phyloP scores from a whole-genome alignment of 2,888 invertebrate genomes.

The Pelosia muscerda region DNA sequence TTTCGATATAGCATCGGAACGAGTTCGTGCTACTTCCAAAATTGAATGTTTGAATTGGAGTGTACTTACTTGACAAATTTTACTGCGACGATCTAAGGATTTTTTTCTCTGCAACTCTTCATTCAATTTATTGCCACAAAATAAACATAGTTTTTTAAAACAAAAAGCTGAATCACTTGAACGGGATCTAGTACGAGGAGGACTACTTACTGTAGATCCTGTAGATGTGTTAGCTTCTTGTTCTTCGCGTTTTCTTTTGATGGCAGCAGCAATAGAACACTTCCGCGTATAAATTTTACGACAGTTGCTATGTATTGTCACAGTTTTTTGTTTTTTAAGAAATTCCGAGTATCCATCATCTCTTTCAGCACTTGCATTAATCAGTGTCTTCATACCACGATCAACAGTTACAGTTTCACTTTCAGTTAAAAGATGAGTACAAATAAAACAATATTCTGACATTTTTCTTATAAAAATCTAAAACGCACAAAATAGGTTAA shows the following conservation, averaged over 20 bases:
- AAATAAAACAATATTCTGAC: slow-evolving; percentile 53
- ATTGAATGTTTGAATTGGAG: slow-evolving; percentile 6
- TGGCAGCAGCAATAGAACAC: neutral
- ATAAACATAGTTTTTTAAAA: neutral
- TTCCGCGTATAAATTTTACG: neutral
- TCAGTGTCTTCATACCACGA: slow-evolving; percentile 31
- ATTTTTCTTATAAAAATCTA: slow-evolving; percentile 30
- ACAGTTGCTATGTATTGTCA: neutral
- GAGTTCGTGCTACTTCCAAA: slow-evolving; percentile 3
- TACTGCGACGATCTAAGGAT: neutral
- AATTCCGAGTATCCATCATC: neutral
- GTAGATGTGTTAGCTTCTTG: neutral
- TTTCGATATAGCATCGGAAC: slow-evolving; percentile 1
- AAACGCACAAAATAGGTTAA: too few relatives aligned
- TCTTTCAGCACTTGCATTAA: neutral
- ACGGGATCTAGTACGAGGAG: slow-evolving; percentile 8
- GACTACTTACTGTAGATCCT: too few relatives aligned
- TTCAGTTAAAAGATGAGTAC: slow-evolving; percentile 52
- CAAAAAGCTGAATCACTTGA: neutral
- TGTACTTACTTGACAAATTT: neutral
- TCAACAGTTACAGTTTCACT: slow-evolving; percentile 55
- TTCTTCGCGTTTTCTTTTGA: neutral
- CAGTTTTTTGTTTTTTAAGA: neutral
- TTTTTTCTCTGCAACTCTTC: neutral
- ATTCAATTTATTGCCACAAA: slow-evolving; percentile 2